Base-by-base conservation (phyloP, 2,113 vertebrate species). In the Melanostigma gelatinosum region DNA sequence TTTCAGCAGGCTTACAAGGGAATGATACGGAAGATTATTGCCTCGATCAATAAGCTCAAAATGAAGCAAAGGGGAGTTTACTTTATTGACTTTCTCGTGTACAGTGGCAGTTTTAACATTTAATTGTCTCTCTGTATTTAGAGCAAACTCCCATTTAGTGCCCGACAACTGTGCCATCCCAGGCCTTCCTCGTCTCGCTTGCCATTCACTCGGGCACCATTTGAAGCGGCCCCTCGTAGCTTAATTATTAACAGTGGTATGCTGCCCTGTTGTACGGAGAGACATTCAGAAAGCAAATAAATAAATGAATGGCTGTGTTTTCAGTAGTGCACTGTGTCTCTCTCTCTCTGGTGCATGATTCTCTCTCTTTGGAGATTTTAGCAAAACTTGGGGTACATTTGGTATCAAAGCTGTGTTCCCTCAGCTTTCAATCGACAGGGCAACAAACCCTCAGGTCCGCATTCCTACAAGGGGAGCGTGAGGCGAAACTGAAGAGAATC, bases 21-120 rank as follows among this genome's bases (percentile, higher is more conserved):
- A 95, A 96, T 95, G 93, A 95, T 95, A 94, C 92, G 90, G 92
- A 94, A 95, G 94, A 95, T 94, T 94, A 95, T 95, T 96, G 94
- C 94, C 66, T 89, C 93, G 92, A 95, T 96, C 95, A 96, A 95
- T 96, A 95, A 96, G 93, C 86, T 91, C 88, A 93, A 94, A 95
- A 95, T 95, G 94, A 95, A 96, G 91, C 94, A 95, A 93, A 92
- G 91, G 94, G 94, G 94, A 94, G 93, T 94, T 94, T 92, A 87
- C 88, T 94, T 95, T 95, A 94, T 95, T 95, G 94, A 94, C 94
- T 95, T 95, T 90, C 93, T 82, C 80, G 93, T 89, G 94, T 95
- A 91, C 93, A 95, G 94, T 95, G 94, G 94, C 94, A 94, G 95
- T 93, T 93, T 95, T 95, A 93, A 94, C 94, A 93, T 95, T 94